Base-by-base conservation (phyloP, 2,797 vertebrate genomes). In the Denticeps clupeoides region DNA sequence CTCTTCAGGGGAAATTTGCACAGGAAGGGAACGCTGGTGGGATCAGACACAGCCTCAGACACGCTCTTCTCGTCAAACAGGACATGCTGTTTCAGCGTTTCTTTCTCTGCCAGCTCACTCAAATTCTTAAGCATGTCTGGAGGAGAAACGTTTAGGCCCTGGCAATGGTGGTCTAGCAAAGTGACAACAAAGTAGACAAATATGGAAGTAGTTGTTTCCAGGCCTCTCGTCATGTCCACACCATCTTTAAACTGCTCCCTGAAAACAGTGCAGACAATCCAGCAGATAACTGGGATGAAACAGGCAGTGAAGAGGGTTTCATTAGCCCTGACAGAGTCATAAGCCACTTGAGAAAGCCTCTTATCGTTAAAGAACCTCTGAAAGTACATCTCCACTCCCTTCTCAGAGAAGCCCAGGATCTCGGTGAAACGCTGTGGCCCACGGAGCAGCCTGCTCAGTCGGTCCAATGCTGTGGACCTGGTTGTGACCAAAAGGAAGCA, bases 41-140 rank as follows among this genome's bases (percentile, higher is more conserved):
- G 4, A 5, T 53, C 28, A 25, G 24, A 11, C 23, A 55, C 15
- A 0, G 2, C 31, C 8, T 51, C 23, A 10, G 49, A 3, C 3
- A 49, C 5, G 4, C 3, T 8, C 4, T 13, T 28, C 12, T 40
- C 26, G 12, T 58, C 47, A 43, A 58, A 55, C 35, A 58, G 10
- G 7, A 62, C 45, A 51, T 51, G 27, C 4, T 27, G 5, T 9
- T 55, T 22, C 13, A 25, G 8, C 26, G 51, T 49, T 22, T 56
- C 56, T 23, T 26, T 47, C 21, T 58, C 47, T 33, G 60, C 60
- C 22, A 55, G 33, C 12, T 45, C 40, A 44, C 56, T 47, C n/a
- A 62, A 13, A 26, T 18, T 32, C 16, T 6, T 49, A 19, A 62
- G 27, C 33, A 62, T 26, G 11, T 5, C 29, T 8, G n/a, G 19